Evolutionary conservation across 2,888 invertebrate genomes (phyloP).

Genomic region (Polydesmus complanatus): DNA sequence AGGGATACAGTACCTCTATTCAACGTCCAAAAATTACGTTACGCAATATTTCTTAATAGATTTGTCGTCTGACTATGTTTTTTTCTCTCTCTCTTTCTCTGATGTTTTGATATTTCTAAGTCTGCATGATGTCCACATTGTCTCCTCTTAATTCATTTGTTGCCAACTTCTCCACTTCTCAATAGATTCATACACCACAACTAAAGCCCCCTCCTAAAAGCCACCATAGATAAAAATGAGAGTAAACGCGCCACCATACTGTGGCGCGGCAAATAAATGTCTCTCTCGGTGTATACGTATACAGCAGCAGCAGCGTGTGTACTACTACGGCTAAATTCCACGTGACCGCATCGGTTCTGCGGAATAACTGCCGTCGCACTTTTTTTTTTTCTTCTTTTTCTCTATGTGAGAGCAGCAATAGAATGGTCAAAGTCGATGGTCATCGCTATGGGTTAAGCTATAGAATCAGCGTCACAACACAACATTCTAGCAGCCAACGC

Average conservation of each 20-base stretch:
- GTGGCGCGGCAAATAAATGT: background rate
- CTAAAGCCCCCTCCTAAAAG: background rate
- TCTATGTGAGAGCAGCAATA: too few relatives aligned
- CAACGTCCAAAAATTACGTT: too few relatives aligned
- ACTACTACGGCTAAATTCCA: background rate
- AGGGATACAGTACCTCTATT: background rate
- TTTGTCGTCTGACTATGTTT: background rate
- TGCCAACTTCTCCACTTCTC: background rate
- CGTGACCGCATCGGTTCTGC: background rate
- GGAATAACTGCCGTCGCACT: background rate
- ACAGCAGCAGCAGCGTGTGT: too few relatives aligned
- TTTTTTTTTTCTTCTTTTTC: too few relatives aligned
- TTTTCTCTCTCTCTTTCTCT: background rate
- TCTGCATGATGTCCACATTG: background rate
- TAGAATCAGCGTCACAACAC: too few relatives aligned
- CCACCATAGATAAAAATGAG: background rate
- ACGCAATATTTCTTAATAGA: background rate
- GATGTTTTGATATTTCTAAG: background rate
- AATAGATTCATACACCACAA: background rate
- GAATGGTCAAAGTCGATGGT: too few relatives aligned
- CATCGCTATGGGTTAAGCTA: too few relatives aligned
- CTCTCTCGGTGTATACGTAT: too few relatives aligned
- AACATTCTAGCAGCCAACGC: too few relatives aligned
- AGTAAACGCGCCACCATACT: background rate
- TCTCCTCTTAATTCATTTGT: background rate